Conservation (phyloP, 2,797 vertebrate species). For the Centroberyx gerrardi region DNA sequence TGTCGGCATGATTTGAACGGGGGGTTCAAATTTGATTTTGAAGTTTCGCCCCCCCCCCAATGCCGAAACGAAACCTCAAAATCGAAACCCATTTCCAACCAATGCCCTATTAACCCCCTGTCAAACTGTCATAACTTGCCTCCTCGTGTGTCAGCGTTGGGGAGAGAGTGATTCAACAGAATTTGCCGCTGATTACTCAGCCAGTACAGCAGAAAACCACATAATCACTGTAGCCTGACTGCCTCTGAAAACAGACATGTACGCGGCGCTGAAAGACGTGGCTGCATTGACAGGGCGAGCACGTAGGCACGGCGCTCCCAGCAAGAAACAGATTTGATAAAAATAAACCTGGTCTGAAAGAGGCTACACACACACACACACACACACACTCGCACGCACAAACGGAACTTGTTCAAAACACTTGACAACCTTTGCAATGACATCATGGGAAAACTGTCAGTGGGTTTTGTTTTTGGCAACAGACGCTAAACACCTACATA, state of each 20-base stretch:
- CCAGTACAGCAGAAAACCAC: constrained; percentile 36
- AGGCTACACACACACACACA: constrained; percentile 28
- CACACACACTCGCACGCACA: neutral
- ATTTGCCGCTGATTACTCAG: constrained; percentile 54
- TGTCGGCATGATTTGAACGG: too few relatives aligned
- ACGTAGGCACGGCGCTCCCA: constrained; percentile 39
- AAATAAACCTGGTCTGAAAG: constrained; percentile 20
- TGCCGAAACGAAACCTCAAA: too few relatives aligned
- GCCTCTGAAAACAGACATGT: constrained; percentile 48
- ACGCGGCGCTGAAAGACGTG: constrained; percentile 52
- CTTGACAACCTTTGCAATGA: constrained; percentile 22
- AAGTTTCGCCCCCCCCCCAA: too few relatives aligned
- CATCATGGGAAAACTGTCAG: constrained; percentile 58
- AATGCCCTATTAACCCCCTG: constrained; percentile 4
- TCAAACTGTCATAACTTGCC: neutral
- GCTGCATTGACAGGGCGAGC: constrained; percentile 10
- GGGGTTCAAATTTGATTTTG: too few relatives aligned
- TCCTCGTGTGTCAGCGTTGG: constrained; percentile 8
- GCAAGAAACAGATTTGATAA: neutral
- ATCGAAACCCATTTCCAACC: too few relatives aligned
- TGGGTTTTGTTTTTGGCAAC: constrained; percentile 35
- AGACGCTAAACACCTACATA: constrained; percentile 31
- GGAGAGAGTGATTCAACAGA: constrained; percentile 27
- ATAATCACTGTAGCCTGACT: constrained; percentile 49
- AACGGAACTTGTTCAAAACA: neutral